These are phyloP conservation scores for Automeris io DNA, from an alignment of 2,888 invertebrate species.

Conservation along the genomic window DNA sequence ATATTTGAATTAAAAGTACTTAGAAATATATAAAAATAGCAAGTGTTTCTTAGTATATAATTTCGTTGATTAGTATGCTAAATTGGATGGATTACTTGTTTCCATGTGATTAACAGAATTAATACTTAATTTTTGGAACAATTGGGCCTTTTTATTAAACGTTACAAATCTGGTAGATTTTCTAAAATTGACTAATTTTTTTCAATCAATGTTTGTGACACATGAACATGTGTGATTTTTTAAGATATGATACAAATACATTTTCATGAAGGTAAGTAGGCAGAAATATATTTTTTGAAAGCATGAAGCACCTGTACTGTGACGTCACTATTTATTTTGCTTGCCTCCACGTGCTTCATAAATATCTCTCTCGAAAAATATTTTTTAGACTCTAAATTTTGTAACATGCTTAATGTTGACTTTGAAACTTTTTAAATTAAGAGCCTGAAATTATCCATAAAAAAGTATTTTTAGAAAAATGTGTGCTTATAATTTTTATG, in stretches of 20 bases:
- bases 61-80: slow-evolving; percentile 23
- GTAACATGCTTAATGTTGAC: neutral
- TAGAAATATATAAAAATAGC: too few relatives aligned
- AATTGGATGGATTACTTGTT: slow-evolving; percentile 49
- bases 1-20: too few relatives aligned
- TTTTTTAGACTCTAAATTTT: neutral
- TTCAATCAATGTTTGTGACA: neutral
- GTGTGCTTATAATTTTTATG: too few relatives aligned
- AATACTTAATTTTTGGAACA: slow-evolving; percentile 5
- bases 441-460: too few relatives aligned
- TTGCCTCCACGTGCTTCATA: slow-evolving; percentile 1
- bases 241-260: neutral
- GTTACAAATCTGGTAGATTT: too few relatives aligned
- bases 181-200: too few relatives aligned
- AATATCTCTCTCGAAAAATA: neutral
- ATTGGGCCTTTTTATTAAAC: too few relatives aligned
- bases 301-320: neutral
- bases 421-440: too few relatives aligned
- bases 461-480: too few relatives aligned
- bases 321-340: neutral
- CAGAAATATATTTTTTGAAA: neutral
- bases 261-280: neutral
- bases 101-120: slow-evolving; percentile 32
- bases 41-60: too few relatives aligned
- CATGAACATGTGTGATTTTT: neutral